Conservation (phyloP, 2,113 vertebrate species). For the Taurulus bubalis region DNA sequence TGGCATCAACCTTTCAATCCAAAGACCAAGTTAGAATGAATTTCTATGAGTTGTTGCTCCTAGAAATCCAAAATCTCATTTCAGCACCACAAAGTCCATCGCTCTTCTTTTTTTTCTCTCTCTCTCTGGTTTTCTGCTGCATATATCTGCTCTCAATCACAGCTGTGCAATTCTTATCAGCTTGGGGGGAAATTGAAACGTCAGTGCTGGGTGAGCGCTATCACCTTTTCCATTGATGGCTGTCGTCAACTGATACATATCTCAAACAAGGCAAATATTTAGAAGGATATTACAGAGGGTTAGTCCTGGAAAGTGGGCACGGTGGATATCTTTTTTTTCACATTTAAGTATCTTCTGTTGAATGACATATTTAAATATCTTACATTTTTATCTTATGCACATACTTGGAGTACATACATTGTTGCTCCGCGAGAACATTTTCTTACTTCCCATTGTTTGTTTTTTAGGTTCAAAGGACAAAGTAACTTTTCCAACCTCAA, state of each 20-base stretch:
- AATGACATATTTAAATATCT: constrained; percentile 40
- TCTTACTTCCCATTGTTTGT: constrained; percentile 50
- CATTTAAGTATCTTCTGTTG: constrained; percentile 36
- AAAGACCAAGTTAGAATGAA: constrained; percentile 42
- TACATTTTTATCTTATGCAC: constrained; percentile 15
- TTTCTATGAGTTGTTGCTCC: constrained; percentile 67
- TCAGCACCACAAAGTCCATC: constrained; percentile 63
- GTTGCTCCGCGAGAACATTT: neutral
- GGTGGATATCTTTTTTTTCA: neutral
- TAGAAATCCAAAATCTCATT: constrained; percentile 70
- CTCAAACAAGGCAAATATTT: constrained; percentile 54
- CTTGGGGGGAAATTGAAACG: constrained; percentile 66
- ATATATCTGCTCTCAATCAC: constrained; percentile 68
- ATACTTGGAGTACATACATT: neutral
- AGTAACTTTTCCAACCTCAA: constrained; percentile 85
- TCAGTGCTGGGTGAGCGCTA: constrained; percentile 55
- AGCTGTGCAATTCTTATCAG: constrained; percentile 69
- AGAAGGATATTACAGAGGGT: constrained; percentile 41
- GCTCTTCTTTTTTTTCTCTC: constrained; percentile 53
- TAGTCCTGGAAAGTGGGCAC: constrained; percentile 7
- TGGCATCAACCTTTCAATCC: constrained; percentile 50
- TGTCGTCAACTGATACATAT: constrained; percentile 55
- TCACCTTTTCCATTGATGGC: constrained; percentile 55
- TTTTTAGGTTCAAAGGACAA: constrained; percentile 88
- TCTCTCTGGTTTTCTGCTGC: constrained; percentile 60